Percentiles rank a stretch among this genome's conserved stretches.
Evolutionary conservation across 1,140 invertebrate species (phyloP).

Genomic region (Drosophila melanogaster): DNA sequence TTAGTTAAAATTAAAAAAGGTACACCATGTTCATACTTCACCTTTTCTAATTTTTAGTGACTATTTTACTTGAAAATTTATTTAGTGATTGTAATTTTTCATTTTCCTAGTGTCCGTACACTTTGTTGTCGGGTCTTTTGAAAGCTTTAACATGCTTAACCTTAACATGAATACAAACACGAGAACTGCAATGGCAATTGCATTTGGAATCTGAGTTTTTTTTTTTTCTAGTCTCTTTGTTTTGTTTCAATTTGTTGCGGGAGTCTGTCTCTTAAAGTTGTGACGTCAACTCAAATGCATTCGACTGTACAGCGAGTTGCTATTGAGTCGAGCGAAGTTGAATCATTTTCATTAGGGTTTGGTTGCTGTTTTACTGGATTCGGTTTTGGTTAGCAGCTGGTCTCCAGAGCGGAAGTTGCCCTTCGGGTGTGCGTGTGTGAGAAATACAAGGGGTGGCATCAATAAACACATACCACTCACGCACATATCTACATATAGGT

Average conservation of each 20-base stretch:
- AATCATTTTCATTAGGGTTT: constrained; percentile 31
- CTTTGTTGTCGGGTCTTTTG: constrained; percentile 52
- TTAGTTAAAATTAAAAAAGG: neutral
- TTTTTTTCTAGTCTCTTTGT: neutral
- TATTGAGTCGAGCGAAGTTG: constrained; percentile 1
- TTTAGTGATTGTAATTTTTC: constrained; percentile 10
- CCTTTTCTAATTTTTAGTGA: constrained; percentile 8
- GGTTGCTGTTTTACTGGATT: constrained; percentile 16
- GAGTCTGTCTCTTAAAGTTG: constrained; percentile 22
- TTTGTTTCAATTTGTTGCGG: neutral
- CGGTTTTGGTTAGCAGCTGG: constrained; percentile 35
- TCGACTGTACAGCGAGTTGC: constrained; percentile 19
- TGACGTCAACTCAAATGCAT: constrained; percentile 39
- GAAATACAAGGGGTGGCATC: constrained; percentile 21
- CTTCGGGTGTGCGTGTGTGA: constrained; percentile 18
- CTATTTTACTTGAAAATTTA: constrained; percentile 22
- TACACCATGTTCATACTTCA: neutral
- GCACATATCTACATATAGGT: neutral
- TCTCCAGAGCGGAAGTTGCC: constrained; percentile 39
- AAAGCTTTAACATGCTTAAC: constrained; percentile 66
- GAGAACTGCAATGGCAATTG: constrained; percentile 35
- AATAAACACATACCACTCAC: neutral
- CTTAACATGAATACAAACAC: constrained; percentile 70
- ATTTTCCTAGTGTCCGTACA: constrained; percentile 24
- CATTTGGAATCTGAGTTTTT: constrained; percentile 30